Evolutionary conservation across 1,140 invertebrate genomes (phyloP), one percentile per base, ranked within the genome.

Genomic region (Pseudomyrmex concolor): DNA sequence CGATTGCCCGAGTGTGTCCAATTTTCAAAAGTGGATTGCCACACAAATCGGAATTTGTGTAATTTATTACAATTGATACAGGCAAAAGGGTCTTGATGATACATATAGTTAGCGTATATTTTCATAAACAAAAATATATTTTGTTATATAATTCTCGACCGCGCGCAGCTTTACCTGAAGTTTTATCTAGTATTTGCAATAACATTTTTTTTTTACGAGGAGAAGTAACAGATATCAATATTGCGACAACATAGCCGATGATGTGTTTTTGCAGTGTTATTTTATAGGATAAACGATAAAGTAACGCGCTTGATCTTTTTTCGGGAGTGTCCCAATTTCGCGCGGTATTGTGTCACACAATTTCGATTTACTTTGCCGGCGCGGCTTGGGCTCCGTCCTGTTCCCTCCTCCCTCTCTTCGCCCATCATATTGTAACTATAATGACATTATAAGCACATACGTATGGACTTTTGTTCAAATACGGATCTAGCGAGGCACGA

Each of bases 311-410:
- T 34, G 60, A 76, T 10, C 12, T 76, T 76, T 66, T 60, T 54
- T 19, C 60, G n/a, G n/a, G n/a, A n/a, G 89, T 90, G 89, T 90
- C 89, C 89, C 85, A 89, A 90, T 90, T 90, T 84, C 83, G n/a
- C 22, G 68, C 55, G 66, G 76, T 88, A 88, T 90, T 89, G 88
- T 89, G 82, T 81, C 88, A 88, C 72, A 76, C 83, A 86, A 89
- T 88, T 90, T 89, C 86, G 63, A 85, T 80, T 89, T 64, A 71
- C 72, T 77, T 72, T 45, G 48, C 54, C 63, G 60, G 34, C 34
- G 50, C 73, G 68, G n/a, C 45, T 55, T 9, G 48, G 2, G 48
- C 7, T 9, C 48, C 54, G 55, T 77, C 17, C 5, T 34, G n/a
- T 43, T 59, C 60, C n/a, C 67, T 60, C 71, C 57, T 25, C 7